Evolutionary conservation across 2,797 vertebrate species (phyloP).

Genomic region (Catostomus latipinnis): DNA sequence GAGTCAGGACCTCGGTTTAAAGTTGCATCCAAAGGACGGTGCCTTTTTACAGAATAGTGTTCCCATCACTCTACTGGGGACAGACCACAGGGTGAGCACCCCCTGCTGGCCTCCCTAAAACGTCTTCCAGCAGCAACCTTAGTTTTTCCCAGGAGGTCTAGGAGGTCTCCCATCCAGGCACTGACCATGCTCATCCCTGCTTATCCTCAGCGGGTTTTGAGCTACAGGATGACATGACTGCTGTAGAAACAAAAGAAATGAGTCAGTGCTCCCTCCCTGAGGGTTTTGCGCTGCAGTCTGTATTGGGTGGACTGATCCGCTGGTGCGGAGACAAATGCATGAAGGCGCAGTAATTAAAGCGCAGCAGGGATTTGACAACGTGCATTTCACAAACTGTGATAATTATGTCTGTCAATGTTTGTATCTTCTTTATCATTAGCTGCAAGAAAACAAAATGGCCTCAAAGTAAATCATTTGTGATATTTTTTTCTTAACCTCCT

Average conservation of each 20-base stretch:
- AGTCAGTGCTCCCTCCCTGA: conserved; percentile 22
- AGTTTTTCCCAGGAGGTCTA: too few species aligned
- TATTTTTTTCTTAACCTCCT: conserved; percentile 70
- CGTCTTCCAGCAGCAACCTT: too few species aligned
- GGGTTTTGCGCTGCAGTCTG: conserved; percentile 34
- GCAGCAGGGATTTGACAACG: conserved; percentile 82
- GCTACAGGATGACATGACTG: too few species aligned
- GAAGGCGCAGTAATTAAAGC: conserved; percentile 83
- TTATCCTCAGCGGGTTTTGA: too few species aligned
- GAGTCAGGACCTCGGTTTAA: too few species aligned
- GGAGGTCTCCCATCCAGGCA: too few species aligned
- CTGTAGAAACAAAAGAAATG: conserved; percentile 43
- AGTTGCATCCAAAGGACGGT: too few species aligned
- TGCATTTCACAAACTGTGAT: conserved; percentile 81
- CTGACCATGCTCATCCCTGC: too few species aligned
- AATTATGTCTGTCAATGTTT: conserved; percentile 84
- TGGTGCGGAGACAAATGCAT: conserved; percentile 67
- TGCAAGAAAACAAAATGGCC: conserved; percentile 79
- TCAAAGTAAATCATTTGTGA: conserved; percentile 81
- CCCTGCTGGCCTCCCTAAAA: too few species aligned
- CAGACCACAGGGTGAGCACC: too few species aligned
- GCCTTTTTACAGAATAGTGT: too few species aligned
- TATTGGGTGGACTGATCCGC: conserved; percentile 42
- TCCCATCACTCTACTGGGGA: too few species aligned
- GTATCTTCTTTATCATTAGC: conserved; percentile 86